Percentiles rank a stretch among this genome's conserved stretches.
Evolutionary conservation across 2,888 invertebrate genomes (phyloP).

Genomic region (Acronicta alni): DNA sequence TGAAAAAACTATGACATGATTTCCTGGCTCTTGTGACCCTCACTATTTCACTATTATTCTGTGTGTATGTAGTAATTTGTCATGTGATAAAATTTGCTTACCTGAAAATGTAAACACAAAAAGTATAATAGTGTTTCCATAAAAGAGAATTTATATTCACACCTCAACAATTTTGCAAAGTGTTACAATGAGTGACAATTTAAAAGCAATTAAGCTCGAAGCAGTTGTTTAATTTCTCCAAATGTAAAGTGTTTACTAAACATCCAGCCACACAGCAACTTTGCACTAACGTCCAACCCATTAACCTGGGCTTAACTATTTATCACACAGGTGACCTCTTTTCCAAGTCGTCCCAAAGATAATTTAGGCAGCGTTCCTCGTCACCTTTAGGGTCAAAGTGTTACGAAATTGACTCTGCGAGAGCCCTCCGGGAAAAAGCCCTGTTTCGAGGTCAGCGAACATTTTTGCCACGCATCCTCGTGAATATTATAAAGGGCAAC

Average conservation of each 20-base stretch:
- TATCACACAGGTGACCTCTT: conserved; percentile 76
- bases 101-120: conserved; percentile 18
- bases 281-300: conserved; percentile 65
- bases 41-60: conserved; percentile 43
- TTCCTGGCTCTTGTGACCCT: conserved; percentile 26
- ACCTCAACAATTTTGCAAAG: conserved; percentile 27
- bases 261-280: conserved; percentile 57
- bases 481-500: conserved; percentile 77
- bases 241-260: conserved; percentile 60
- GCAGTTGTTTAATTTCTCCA: conserved; percentile 31
- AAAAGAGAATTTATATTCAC: conserved; percentile 19
- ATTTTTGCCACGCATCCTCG: conserved; percentile 73
- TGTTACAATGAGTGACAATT: conserved; percentile 27
- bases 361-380: conserved; percentile 74
- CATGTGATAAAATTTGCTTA: conserved; percentile 16
- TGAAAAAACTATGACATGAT: conserved; percentile 34
- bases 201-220: conserved; percentile 46
- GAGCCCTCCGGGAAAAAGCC: conserved; percentile 70
- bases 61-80: too few species aligned
- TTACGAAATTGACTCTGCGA: conserved; percentile 75
- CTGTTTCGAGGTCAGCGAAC: conserved; percentile 75
- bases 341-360: conserved; percentile 76
- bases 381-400: conserved; percentile 76
- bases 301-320: conserved; percentile 79
- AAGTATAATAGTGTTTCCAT: conserved; percentile 3